phyloP scores from a whole-genome alignment of 2,797 vertebrate species.

The Sternotherus odoratus region DNA sequence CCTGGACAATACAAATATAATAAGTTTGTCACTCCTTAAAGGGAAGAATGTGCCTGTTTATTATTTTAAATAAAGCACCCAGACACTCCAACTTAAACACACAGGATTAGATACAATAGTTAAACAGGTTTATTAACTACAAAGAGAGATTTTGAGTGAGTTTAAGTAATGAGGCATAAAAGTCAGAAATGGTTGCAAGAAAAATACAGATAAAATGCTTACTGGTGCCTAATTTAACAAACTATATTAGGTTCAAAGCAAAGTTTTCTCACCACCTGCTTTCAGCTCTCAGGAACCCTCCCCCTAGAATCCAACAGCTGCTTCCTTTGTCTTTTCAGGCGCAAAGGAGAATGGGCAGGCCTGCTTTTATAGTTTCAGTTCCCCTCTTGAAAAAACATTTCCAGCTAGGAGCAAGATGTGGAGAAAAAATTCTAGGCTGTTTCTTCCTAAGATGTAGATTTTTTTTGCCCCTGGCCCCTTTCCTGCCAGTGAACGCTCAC shows the following conservation, averaged over 20 bases:
- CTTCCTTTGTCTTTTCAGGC: background rate
- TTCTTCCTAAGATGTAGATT: background rate
- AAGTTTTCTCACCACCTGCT: background rate
- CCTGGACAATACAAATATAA: background rate
- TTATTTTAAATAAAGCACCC: background rate
- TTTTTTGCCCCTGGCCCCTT: background rate
- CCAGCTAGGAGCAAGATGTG: background rate
- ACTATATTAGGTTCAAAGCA: background rate
- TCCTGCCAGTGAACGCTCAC: background rate
- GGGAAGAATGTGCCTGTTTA: background rate
- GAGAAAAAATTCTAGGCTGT: background rate
- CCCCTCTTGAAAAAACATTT: background rate
- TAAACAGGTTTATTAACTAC: background rate
- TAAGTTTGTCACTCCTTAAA: background rate
- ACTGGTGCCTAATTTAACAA: background rate
- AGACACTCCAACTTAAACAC: background rate
- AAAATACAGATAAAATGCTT: background rate
- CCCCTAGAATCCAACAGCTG: background rate
- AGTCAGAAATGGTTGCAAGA: background rate
- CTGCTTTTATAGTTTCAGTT: background rate
- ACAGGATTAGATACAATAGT: background rate
- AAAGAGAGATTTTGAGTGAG: background rate
- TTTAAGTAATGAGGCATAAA: background rate
- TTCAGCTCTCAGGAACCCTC: background rate
- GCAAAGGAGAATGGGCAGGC: background rate